These are phyloP conservation scores for Podarcis lilfordi DNA, from an alignment of 2,797 vertebrate species.

Conservation along the genomic window DNA sequence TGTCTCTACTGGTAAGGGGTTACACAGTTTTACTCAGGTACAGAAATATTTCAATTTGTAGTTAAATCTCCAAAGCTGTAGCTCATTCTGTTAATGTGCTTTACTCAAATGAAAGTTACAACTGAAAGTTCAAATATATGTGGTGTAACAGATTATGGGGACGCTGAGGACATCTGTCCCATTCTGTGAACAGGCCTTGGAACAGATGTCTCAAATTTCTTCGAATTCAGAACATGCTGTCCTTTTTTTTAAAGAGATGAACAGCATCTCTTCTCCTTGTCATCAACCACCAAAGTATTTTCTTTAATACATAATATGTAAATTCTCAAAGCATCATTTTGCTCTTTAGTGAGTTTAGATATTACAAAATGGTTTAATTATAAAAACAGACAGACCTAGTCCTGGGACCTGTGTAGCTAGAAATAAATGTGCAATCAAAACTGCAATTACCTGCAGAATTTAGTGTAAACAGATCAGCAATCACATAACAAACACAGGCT, in stretches of 20 bases:
- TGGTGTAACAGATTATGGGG: constrained; percentile 77
- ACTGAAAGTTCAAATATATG: constrained; percentile 78
- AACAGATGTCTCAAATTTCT: constrained; percentile 82
- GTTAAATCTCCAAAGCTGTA: constrained; percentile 62
- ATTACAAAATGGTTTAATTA: constrained; percentile 96
- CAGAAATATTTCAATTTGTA: constrained; percentile 42
- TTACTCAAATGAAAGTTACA: constrained; percentile 72
- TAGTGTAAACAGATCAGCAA: constrained; percentile 99
- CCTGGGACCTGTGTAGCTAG: constrained; percentile 89
- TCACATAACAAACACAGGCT: constrained; percentile 95
- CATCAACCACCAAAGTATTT: constrained; percentile 77
- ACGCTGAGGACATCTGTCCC: constrained; percentile 81
- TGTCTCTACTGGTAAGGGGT: constrained; percentile 10
- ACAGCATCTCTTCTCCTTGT: constrained; percentile 72
- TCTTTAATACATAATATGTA: constrained; percentile 86
- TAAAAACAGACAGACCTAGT: constrained; percentile 92
- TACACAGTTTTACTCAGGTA: constrained; percentile 16
- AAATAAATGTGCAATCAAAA: constrained; percentile 99
- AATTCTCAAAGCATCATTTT: constrained; percentile 86
- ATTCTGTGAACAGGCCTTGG: constrained; percentile 77
- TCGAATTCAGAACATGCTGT: constrained; percentile 82
- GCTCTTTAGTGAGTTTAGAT: constrained; percentile 87
- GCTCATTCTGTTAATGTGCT: constrained; percentile 68
- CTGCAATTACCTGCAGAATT: constrained; percentile 99
- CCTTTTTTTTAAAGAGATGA: constrained; percentile 73